These are phyloP conservation scores for Eugnorisma glareosa DNA, from an alignment of 2,888 invertebrate genomes.

Conservation along the genomic window DNA sequence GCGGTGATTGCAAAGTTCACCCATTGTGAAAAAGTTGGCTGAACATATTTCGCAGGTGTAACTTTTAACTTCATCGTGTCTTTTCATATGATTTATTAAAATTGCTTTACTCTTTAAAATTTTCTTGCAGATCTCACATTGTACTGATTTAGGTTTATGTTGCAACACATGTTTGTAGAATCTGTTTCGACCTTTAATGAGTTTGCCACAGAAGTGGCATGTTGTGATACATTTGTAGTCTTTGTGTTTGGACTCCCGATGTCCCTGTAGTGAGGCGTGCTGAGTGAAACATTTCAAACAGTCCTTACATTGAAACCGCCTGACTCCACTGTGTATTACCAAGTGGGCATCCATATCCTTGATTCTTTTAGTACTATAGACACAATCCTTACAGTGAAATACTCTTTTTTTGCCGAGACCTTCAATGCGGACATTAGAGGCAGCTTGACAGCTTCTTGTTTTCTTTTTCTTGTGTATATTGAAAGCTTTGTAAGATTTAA, in stretches of 20 bases:
- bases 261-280: conserved; percentile 75
- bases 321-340: conserved; percentile 78
- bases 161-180: conserved; percentile 77
- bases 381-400: conserved; percentile 75
- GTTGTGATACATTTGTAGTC: conserved; percentile 74
- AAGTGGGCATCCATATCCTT: conserved; percentile 79
- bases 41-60: conserved; percentile 83
- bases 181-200: conserved; percentile 75
- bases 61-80: conserved; percentile 79
- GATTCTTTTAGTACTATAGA: conserved; percentile 74
- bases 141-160: conserved; percentile 66
- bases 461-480: conserved; percentile 71
- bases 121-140: conserved; percentile 69
- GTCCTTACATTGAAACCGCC: conserved; percentile 77
- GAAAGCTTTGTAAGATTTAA: conserved; percentile 75
- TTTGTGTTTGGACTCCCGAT: conserved; percentile 78
- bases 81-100: conserved; percentile 75
- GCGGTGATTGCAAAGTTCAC: conserved; percentile 81
- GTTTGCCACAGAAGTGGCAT: conserved; percentile 83
- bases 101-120: conserved; percentile 69
- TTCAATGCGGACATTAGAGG: conserved; percentile 71
- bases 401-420: conserved; percentile 75
- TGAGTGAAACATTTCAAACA: conserved; percentile 80
- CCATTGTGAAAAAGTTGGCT: conserved; percentile 77
- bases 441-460: conserved; percentile 67